Base-by-base conservation (phyloP, 1,140 invertebrate species). In the Propsilocerus akamusi region DNA sequence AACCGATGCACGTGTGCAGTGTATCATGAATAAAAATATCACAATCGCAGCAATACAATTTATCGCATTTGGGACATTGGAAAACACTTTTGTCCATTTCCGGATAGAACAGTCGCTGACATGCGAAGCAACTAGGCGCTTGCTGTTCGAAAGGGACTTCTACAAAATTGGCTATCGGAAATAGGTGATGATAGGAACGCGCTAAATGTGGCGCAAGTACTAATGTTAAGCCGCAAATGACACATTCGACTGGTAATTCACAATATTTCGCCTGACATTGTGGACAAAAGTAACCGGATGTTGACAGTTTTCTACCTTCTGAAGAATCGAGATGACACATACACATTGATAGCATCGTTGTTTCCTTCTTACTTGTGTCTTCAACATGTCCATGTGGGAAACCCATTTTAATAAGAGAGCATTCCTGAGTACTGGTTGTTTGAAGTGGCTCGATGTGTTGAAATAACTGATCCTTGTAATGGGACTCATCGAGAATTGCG, bases 191-290 rank as follows among this genome's bases (percentile, higher is more conserved):
- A 68, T 97, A 97, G 0, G 92, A 97, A 59, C 94, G 75, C 7
- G 95, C 94, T 30, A 99, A 73, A 72, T 99, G 95, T 12, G 94
- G 92, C 10, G 95, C 92, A 5, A 94, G 97, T 4, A 97, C 94
- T n/a, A 99, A 69, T 3, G 92, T 97, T 23, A 99, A 70, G 10
- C 88, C 90, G 70, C 96, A 99, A 11, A 86, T 83, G 61, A 83
- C 78, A 65, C 96, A 99, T 69, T 98, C 95, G 1, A 93, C 88
- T 0, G 96, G 96, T 53, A 98, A 73, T 65, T 97, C 92, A 69
- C 95, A 99, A 67, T 97, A 97, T 71, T 97, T 96, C 65, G 88
- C 90, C 52, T 81, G 78, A 69, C 96, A 99, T 62, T 97, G 92
- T 22, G 92, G 93, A 66, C 94, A 99, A 58, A 93, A 82, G 63